A percentile compares a stretch with the other conserved stretches of the same genome.
Conservation (phyloP, 2,113 vertebrate genomes). For the Synodontis membranacea region DNA sequence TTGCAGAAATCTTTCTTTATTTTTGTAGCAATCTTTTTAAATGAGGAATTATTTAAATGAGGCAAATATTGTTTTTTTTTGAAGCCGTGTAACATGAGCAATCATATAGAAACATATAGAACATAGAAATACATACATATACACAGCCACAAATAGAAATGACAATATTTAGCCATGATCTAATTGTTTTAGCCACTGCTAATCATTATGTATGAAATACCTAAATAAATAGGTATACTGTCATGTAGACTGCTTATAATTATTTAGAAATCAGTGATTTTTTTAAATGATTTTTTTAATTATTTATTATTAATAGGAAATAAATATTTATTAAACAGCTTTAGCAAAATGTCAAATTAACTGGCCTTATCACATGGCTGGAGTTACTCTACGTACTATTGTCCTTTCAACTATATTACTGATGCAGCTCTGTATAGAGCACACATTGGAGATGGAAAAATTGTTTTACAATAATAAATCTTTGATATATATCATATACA, state of each 20-base stretch:
- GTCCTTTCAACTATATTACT: neutral
- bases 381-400: neutral
- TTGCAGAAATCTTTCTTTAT: neutral
- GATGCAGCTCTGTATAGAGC: neutral
- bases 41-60: neutral
- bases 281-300: no score
- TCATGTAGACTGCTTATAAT: neutral
- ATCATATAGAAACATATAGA: neutral
- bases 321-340: neutral
- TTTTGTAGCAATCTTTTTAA: neutral
- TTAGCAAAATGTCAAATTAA: neutral
- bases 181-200: neutral
- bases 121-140: neutral
- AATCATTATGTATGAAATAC: neutral
- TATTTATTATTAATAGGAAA: neutral
- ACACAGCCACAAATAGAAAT: neutral
- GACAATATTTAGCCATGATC: neutral
- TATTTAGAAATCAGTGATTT: neutral
- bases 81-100: neutral
- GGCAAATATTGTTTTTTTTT: neutral
- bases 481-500: neutral
- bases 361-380: neutral
- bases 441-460: neutral
- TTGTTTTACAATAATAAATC: neutral
- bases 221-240: neutral